Base-by-base conservation (phyloP, 23 tunicate species). In the Aplidium turbinatum region DNA sequence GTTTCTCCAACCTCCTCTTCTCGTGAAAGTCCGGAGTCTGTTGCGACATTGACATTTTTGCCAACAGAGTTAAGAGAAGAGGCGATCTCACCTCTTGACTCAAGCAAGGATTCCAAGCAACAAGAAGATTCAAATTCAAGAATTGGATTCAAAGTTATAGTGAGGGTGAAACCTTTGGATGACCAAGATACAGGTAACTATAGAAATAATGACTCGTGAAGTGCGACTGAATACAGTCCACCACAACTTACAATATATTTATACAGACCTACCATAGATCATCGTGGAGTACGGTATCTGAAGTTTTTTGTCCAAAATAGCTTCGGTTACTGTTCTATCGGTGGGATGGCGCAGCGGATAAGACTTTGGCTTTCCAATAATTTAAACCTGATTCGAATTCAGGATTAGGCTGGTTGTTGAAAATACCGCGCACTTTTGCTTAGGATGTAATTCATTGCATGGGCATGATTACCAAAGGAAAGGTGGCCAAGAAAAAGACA, bases 131-230 rank as follows among this genome's bases (percentile, higher is more conserved):
- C 11, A 62, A 62, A 26, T 25, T 31, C n/a, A 31, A 38, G n/a
- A n/a, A 4, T 60, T 31, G 76, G 70, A 13, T 87, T 87, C 40
- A 57, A 79, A 67, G 97, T 91, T 11, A 66, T 70, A 46, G 82
- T 91, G 22, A 52, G 97, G 28, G 47, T 91, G 0, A 65, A 82
- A 51, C 97, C 97, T 34, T 52, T 91, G 69, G 97, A 91, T 6
- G 97, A 84, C 16, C 79, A 89, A 48, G 85, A 80, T 23, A 33
- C 53, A 23, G 97, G 97, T 91, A 40, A 58, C 26, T 20, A 35
- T 6, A 24, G 24, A 18, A 6, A 9, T 31, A 26, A 9, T 63
- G 9, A 29, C 19, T 7, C 5, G 6, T 13, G 9, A 29, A 7
- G 9, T 6, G 16, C 50, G 50, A 11, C 16, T 9, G 50, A 42